Conservation (phyloP, 2,888 invertebrate genomes). For the Macropis europaea region DNA sequence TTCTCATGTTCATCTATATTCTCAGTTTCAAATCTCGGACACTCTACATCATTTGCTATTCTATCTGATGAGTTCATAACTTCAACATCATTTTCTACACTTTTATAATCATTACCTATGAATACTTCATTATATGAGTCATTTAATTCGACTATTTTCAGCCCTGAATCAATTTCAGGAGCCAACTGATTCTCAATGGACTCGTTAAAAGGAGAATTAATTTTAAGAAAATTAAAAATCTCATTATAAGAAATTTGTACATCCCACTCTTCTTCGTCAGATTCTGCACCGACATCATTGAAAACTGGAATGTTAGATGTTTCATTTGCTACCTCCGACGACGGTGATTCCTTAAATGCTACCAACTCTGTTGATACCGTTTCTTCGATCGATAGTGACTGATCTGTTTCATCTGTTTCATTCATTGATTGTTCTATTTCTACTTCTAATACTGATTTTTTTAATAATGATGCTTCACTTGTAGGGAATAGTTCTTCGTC, state of each 20-base stretch:
- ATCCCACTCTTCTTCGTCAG: constrained; percentile 52
- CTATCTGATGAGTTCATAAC: background rate
- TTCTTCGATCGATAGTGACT: background rate
- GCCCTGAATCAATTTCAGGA: background rate
- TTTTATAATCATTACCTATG: background rate
- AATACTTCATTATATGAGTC: background rate
- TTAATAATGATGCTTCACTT: background rate
- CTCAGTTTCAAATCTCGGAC: background rate
- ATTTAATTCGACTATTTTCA: constrained; percentile 4
- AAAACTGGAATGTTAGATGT: constrained; percentile 30
- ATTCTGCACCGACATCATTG: constrained; percentile 46
- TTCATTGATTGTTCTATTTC: background rate
- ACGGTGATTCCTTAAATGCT: background rate
- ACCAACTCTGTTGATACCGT: background rate
- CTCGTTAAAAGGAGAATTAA: background rate
- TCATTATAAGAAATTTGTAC: background rate
- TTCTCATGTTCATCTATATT: background rate
- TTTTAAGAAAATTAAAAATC: background rate
- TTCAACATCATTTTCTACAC: background rate
- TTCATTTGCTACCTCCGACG: background rate
- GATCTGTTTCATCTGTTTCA: background rate
- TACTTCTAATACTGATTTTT: background rate
- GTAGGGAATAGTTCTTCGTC: background rate
- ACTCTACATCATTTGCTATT: background rate
- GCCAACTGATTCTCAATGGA: background rate